These are phyloP conservation scores for Archips crataeganus DNA, from an alignment of 2,888 invertebrate genomes.

Conservation along the genomic window DNA sequence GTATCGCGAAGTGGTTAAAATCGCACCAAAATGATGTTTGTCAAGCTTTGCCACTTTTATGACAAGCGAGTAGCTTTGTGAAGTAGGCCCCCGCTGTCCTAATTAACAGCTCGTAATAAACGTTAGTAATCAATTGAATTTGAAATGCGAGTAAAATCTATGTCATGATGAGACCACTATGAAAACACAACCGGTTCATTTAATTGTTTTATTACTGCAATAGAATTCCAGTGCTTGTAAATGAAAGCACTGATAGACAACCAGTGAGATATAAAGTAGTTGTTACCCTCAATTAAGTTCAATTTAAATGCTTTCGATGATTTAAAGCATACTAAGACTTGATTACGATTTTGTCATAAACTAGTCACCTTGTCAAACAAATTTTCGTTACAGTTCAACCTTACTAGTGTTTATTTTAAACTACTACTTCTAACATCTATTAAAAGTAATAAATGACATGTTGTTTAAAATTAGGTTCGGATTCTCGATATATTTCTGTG, in stretches of 20 bases:
- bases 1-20: too few relatives aligned
- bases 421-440: too few relatives aligned
- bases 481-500: too few relatives aligned
- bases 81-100: background rate
- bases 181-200: constrained; percentile 11
- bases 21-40: background rate
- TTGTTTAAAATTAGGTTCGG: too few relatives aligned
- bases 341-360: too few relatives aligned
- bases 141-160: constrained; percentile 4
- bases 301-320: background rate
- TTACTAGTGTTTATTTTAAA: too few relatives aligned
- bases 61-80: background rate
- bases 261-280: background rate
- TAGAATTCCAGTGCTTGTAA: constrained; percentile 9
- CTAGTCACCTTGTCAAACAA: too few relatives aligned
- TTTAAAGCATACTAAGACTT: background rate
- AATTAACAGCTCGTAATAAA: constrained; percentile 16
- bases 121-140: constrained; percentile 12
- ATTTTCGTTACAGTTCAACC: too few relatives aligned
- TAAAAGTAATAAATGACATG: too few relatives aligned
- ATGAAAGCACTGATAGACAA: background rate
- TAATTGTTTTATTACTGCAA: background rate
- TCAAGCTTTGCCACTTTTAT: background rate
- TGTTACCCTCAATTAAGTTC: background rate
- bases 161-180: constrained; percentile 8